Evolutionary conservation across 2,797 vertebrate species (phyloP).

Genomic region (Chloroceryle inda): DNA sequence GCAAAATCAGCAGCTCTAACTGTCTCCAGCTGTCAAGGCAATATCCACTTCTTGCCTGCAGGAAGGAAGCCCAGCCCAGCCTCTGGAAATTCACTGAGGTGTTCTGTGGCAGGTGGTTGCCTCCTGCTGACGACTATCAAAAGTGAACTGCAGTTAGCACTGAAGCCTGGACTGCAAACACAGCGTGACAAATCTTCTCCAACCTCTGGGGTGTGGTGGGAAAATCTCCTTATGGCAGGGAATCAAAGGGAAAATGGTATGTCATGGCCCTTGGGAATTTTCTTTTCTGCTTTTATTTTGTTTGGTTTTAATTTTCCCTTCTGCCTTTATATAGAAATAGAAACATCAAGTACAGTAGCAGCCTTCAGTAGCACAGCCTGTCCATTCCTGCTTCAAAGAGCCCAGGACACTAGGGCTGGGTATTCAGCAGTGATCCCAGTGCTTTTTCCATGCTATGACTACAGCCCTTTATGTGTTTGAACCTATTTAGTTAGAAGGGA

Average conservation of each 20-base stretch:
- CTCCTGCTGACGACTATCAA: background rate
- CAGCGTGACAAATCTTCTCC: background rate
- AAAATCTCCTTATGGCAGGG: fast-evolving
- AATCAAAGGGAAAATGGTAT: background rate
- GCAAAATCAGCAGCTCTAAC: background rate
- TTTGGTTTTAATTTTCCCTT: background rate
- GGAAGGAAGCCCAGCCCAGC: too few relatives aligned
- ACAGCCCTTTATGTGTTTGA: background rate
- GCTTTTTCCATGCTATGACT: background rate
- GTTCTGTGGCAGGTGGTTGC: background rate
- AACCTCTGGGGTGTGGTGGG: background rate
- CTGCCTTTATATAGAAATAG: background rate
- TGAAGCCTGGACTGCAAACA: background rate
- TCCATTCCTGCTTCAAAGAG: background rate
- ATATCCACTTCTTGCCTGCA: background rate
- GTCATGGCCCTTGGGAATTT: background rate
- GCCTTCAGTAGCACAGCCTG: background rate
- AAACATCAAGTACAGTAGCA: background rate
- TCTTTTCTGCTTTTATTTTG: background rate
- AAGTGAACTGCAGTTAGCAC: background rate
- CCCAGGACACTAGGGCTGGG: background rate
- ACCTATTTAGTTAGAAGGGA: background rate
- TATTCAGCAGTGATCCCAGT: background rate
- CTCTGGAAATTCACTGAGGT: background rate
- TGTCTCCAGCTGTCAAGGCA: background rate